Percentiles rank a stretch among this genome's conserved stretches.
Evolutionary conservation across 23 tunicate genomes (phyloP).

Genomic region (Trididemnum nubilum): DNA sequence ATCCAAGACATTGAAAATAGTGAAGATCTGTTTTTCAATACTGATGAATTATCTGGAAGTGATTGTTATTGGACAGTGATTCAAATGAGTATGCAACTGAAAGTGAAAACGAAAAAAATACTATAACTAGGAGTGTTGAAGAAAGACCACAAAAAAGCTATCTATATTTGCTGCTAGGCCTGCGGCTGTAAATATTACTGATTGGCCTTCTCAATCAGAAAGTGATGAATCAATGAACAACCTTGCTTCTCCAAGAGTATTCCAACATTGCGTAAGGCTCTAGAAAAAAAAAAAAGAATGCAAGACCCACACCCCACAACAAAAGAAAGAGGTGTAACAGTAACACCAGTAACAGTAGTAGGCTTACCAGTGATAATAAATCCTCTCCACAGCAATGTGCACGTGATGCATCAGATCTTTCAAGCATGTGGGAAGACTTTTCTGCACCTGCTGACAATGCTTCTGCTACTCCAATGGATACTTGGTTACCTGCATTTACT

Average conservation of each 20-base stretch:
- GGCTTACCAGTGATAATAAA: slow-evolving; percentile 23
- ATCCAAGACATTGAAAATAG: slow-evolving; percentile 27
- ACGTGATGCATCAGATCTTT: slow-evolving; percentile 28
- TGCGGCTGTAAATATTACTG: slow-evolving; percentile 35
- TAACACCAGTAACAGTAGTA: slow-evolving; percentile 26
- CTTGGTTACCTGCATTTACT: slow-evolving; percentile 33
- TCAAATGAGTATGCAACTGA: slow-evolving; percentile 30
- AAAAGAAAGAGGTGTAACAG: slow-evolving; percentile 15
- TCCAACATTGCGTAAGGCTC: slow-evolving; percentile 28
- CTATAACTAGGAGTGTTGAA: slow-evolving; percentile 14
- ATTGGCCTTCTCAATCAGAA: slow-evolving; percentile 8
- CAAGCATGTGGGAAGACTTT: slow-evolving; percentile 37
- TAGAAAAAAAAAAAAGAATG: slow-evolving; percentile 22
- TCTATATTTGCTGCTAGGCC: slow-evolving; percentile 29
- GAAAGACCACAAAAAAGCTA: slow-evolving; percentile 15
- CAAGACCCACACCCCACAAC: slow-evolving; percentile 39
- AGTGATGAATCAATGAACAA: slow-evolving; percentile 32
- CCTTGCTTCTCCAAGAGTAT: slow-evolving; percentile 33
- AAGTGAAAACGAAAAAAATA: slow-evolving; percentile 12
- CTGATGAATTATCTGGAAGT: slow-evolving; percentile 35
- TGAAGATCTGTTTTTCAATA: slow-evolving; percentile 31
- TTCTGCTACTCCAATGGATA: slow-evolving; percentile 30
- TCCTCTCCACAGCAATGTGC: slow-evolving; percentile 22
- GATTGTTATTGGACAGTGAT: slow-evolving; percentile 37
- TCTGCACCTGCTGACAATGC: slow-evolving; percentile 34